These are phyloP conservation scores for Phoeniculus purpureus DNA, from an alignment of 2,797 vertebrate genomes.

Conservation along the genomic window DNA sequence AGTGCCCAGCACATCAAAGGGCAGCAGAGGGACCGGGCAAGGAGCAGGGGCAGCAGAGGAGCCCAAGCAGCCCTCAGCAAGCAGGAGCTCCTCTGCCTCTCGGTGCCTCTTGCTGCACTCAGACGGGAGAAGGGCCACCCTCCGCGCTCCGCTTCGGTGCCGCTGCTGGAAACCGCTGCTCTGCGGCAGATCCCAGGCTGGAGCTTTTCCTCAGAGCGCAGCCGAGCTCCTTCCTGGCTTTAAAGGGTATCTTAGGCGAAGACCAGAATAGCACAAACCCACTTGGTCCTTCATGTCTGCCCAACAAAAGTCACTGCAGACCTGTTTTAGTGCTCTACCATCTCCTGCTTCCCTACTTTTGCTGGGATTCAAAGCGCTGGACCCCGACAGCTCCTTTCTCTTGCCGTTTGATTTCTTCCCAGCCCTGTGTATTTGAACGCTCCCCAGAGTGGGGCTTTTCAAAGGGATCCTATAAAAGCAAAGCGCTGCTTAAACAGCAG, in stretches of 20 bases:
- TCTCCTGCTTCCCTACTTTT: slow-evolving; percentile 55
- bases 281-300: slow-evolving; percentile 62
- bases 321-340: slow-evolving; percentile 34
- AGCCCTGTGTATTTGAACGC: slow-evolving; percentile 76
- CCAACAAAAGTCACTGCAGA: slow-evolving; percentile 58
- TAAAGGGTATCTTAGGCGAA: slow-evolving; percentile 54
- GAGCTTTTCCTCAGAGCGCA: background rate
- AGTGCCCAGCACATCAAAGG: slow-evolving; percentile 14
- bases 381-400: slow-evolving; percentile 51
- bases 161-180: slow-evolving; percentile 21
- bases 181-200: slow-evolving; percentile 23
- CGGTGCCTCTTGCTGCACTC: background rate
- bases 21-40: background rate
- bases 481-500: slow-evolving; percentile 67
- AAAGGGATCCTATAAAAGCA: slow-evolving; percentile 73
- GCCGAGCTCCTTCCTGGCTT: slow-evolving; percentile 14
- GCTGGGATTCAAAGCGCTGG: slow-evolving; percentile 65
- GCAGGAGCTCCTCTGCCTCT: background rate
- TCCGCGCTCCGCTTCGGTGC: slow-evolving; percentile 10
- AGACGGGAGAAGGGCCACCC: background rate
- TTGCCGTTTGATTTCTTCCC: slow-evolving; percentile 48
- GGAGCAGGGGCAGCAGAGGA: background rate
- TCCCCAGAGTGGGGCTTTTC: slow-evolving; percentile 76
- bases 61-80: background rate
- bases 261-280: slow-evolving; percentile 60